phyloP scores from a whole-genome alignment of 2,888 invertebrate species.

The Drosophila mimetica region DNA sequence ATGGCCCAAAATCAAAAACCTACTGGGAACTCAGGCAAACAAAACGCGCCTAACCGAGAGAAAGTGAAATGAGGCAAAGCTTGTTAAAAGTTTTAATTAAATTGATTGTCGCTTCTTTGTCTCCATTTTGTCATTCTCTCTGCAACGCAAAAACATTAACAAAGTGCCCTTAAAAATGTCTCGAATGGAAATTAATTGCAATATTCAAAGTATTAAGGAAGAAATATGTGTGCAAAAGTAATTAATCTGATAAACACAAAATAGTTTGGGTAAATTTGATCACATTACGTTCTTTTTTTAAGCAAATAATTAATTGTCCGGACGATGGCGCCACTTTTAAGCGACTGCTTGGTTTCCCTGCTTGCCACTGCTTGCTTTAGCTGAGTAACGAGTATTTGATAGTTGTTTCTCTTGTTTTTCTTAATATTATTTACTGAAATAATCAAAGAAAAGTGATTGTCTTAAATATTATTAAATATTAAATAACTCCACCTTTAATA shows the following conservation, averaged over 20 bases:
- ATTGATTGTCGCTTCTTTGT: constrained; percentile 78
- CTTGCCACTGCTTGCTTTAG: no score
- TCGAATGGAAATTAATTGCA: constrained; percentile 24
- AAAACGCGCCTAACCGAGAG: constrained; percentile 14
- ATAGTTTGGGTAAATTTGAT: not conserved
- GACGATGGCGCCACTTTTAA: no score
- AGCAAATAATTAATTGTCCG: no score
- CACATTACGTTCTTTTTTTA: no score
- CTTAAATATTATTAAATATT: no score
- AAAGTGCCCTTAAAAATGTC: constrained; percentile 2
- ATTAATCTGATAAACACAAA: not conserved
- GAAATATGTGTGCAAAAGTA: not conserved
- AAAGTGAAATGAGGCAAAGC: constrained; percentile 75
- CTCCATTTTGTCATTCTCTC: constrained; percentile 42
- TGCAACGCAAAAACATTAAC: constrained; percentile 8
- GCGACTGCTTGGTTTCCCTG: no score
- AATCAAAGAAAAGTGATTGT: no score
- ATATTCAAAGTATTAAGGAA: constrained; percentile 1
- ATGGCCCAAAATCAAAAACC: constrained; percentile 41
- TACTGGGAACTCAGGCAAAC: constrained; percentile 2
- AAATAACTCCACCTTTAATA: no score
- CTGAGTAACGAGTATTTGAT: no score
- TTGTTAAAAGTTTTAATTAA: constrained; percentile 79
- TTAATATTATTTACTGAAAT: no score
- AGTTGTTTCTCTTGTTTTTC: no score